phyloP scores from a whole-genome alignment of 2,797 vertebrate species.

The Coregonus sp. region DNA sequence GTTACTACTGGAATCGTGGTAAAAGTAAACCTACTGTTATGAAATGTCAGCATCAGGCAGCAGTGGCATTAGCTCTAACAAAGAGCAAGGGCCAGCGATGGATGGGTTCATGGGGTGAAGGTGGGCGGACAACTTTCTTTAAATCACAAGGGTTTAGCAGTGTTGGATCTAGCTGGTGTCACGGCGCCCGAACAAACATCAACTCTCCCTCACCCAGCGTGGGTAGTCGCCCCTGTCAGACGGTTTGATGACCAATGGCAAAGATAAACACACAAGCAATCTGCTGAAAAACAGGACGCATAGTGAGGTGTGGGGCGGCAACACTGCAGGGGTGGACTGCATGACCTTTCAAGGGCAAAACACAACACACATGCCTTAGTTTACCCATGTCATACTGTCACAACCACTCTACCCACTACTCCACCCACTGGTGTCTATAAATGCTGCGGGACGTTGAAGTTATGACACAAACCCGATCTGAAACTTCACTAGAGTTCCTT shows the following conservation, averaged over 20 bases:
- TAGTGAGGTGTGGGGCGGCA: constrained; percentile 44
- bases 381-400: constrained; percentile 30
- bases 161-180: constrained; percentile 35
- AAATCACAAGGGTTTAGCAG: constrained; percentile 35
- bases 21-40: constrained; percentile 11
- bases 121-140: constrained; percentile 18
- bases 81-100: constrained; percentile 4
- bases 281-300: constrained; percentile 19
- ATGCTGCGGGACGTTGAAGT: neutral
- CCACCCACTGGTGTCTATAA: constrained; percentile 7
- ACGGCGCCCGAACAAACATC: constrained; percentile 14
- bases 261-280: constrained; percentile 39
- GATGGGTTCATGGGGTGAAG: constrained; percentile 21
- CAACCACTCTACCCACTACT: constrained; percentile 22
- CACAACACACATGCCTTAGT: constrained; percentile 10
- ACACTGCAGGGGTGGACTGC: constrained; percentile 30
- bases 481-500: constrained; percentile 7
- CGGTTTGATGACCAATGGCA: constrained; percentile 18
- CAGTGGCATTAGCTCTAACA: neutral
- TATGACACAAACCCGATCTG: constrained; percentile 5
- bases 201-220: constrained; percentile 16
- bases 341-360: constrained; percentile 41
- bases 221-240: constrained; percentile 16
- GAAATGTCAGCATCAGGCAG: constrained; percentile 10
- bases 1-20: constrained; percentile 6